Conservation (phyloP, 2,888 invertebrate genomes). For the Rhogogaster chlorosoma region DNA sequence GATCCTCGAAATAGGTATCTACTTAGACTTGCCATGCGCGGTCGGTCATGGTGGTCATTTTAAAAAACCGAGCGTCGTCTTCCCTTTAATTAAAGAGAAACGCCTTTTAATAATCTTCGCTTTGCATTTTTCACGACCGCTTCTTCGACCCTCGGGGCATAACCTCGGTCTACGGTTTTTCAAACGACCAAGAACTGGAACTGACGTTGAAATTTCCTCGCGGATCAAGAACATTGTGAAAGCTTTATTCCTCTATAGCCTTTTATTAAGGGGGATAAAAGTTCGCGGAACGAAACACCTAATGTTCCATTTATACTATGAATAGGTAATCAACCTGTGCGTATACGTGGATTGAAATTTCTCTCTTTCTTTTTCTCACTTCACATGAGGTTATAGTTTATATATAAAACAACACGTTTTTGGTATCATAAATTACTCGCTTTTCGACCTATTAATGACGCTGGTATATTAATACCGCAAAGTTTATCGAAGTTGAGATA, state of each 20-base stretch:
- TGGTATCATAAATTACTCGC: neutral
- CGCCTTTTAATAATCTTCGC: neutral
- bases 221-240: neutral
- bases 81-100: neutral
- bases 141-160: neutral
- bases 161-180: neutral
- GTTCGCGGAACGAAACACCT: slow-evolving; percentile 7
- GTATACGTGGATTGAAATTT: neutral
- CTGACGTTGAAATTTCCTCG: neutral
- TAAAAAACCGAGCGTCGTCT: neutral
- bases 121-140: neutral
- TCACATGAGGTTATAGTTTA: neutral
- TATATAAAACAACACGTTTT: neutral
- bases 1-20: neutral
- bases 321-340: neutral
- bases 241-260: neutral
- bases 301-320: neutral
- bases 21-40: neutral
- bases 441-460: neutral
- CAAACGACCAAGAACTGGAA: neutral
- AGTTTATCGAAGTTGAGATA: neutral
- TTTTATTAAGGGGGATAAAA: neutral
- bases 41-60: neutral
- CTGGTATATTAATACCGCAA: neutral
- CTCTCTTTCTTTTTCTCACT: neutral